Evolutionary conservation across 2,797 vertebrate species (phyloP), one percentile per base, ranked within the genome.

Genomic region (Liasis olivaceus): DNA sequence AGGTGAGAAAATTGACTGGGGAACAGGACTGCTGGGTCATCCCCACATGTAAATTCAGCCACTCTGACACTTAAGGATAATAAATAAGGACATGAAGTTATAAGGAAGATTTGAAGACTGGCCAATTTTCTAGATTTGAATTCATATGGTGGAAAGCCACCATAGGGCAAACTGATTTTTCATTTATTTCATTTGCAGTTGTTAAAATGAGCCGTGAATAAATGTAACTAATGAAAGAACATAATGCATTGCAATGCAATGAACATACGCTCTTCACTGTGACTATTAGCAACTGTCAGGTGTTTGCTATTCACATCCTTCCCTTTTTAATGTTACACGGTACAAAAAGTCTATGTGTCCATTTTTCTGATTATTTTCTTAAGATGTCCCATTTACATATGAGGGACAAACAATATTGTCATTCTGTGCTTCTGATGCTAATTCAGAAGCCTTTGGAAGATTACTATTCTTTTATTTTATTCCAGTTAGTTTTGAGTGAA

Each of bases 361-460:
- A 63, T 8, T 93, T 96, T 90, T 64, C 17, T 11, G 0, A 0
- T 31, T 77, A 20, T n/a, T 81, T 90, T 90, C 94, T 72, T 62
- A 77, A 60, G 91, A 90, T 93, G 93, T 92, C 8, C 87, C 5
- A 0, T 12, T 81, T 90, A 89, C 26, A 9, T 60, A 12, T 93
- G 36, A 81, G 20, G 86, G 88, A 28, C 1, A 91, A 95, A 90
- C 72, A 7, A 77, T 62, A 60, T 8, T 93, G 87, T 89, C 26
- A 93, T 94, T 95, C 60, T 77, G 24, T 13, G 28, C 87, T 91
- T 24, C 54, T 93, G 54, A 60, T 87, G 92, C 92, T 31, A 91
- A 62, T 88, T 28, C 54, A 77, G 17, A 88, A 77, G 26, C 11
- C 51, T 72, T 62, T 69, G n/a, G 13, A 87, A 51, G 36, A 15